phyloP scores from a whole-genome alignment of 2,797 vertebrate genomes.

The Pangasius djambal region DNA sequence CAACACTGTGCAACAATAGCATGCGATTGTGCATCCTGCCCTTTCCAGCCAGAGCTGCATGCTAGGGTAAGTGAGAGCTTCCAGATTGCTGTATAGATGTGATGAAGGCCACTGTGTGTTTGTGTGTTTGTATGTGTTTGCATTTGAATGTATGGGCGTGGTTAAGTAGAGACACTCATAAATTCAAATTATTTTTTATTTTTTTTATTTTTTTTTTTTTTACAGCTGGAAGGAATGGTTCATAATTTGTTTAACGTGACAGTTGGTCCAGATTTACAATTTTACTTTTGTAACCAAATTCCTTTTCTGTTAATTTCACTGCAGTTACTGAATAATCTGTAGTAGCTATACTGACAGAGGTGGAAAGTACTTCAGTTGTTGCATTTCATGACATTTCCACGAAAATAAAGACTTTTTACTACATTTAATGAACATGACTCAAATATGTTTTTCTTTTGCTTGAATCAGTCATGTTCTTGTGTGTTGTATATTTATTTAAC shows the following conservation, averaged over 20 bases:
- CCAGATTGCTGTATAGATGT: conserved; percentile 17
- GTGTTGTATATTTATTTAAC: background rate
- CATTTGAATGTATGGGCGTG: conserved; percentile 1
- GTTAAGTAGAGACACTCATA: background rate
- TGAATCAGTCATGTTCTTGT: background rate
- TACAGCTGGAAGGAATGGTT: background rate
- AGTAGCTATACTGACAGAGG: background rate
- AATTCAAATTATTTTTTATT: background rate
- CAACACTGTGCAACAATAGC: conserved; percentile 38
- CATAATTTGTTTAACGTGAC: background rate
- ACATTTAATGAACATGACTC: background rate
- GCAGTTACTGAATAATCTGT: background rate
- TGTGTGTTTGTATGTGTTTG: conserved; percentile 19
- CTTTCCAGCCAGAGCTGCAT: conserved; percentile 43
- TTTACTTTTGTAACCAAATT: background rate
- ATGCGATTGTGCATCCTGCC: conserved; percentile 41
- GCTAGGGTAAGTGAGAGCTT: conserved; percentile 26
- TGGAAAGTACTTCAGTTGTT: background rate
- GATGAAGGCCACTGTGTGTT: conserved; percentile 43
- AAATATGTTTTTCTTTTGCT: background rate
- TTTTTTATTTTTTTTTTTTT: background rate
- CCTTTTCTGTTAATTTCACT: background rate
- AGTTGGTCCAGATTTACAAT: background rate
- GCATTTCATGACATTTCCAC: background rate
- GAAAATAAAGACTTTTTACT: background rate